These are phyloP conservation scores for Scaptodrosophila lebanonensis DNA, from an alignment of 1,140 invertebrate species.

Conservation along the genomic window DNA sequence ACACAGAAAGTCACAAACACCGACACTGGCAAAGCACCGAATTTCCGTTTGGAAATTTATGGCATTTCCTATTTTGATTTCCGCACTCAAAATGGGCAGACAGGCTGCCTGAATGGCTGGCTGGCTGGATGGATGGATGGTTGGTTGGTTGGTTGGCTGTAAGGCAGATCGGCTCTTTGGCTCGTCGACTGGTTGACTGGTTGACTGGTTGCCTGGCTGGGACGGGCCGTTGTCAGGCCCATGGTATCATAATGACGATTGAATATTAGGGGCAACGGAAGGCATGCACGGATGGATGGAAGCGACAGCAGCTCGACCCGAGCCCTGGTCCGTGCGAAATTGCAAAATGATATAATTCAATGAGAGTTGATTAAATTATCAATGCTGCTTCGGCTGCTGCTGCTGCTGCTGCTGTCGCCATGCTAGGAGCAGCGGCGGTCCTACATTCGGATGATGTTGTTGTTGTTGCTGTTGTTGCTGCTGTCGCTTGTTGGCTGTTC, in stretches of 20 bases:
- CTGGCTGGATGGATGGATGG: too few species aligned
- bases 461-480: slow-evolving; percentile 11
- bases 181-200: too few species aligned
- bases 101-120: too few species aligned
- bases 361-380: slow-evolving; percentile 74
- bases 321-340: slow-evolving; percentile 29
- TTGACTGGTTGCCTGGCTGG: too few species aligned
- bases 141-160: too few species aligned
- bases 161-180: too few species aligned
- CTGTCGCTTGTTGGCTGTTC: too few species aligned
- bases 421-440: slow-evolving; percentile 3
- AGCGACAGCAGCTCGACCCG: slow-evolving; percentile 14
- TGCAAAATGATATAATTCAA: slow-evolving; percentile 74
- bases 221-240: slow-evolving; percentile 14
- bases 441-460: too few species aligned
- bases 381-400: slow-evolving; percentile 30
- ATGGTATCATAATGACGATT: slow-evolving; percentile 65
- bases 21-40: slow-evolving; percentile 15
- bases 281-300: not conserved
- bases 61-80: slow-evolving; percentile 72
- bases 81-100: slow-evolving; percentile 64
- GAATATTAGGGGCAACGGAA: slow-evolving; percentile 17
- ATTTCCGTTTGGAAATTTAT: slow-evolving; percentile 67
- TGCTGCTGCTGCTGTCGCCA: slow-evolving; percentile 19
- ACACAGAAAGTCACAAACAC: not conserved